Conservation (phyloP, 2,113 vertebrate species). For the Nothocercus nigrocapillus region DNA sequence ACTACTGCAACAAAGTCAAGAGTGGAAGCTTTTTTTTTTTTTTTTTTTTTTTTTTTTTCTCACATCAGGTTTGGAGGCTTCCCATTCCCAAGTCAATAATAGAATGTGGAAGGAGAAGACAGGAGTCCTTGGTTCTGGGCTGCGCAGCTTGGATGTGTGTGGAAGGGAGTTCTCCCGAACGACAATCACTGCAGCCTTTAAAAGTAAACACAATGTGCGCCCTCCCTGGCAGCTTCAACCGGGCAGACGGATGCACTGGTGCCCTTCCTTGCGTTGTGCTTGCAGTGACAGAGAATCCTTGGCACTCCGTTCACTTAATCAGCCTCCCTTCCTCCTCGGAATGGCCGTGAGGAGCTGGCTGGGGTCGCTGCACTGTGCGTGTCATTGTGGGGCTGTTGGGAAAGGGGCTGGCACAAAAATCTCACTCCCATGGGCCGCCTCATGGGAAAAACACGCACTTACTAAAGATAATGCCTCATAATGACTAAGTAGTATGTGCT, state of each 20-base stretch:
- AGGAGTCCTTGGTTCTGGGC: slow-evolving; percentile 6
- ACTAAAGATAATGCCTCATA: neutral
- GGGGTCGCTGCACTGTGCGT: neutral
- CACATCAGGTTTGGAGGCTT: neutral
- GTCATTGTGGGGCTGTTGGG: neutral
- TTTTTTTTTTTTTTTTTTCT: neutral
- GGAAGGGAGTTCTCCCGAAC: slow-evolving; percentile 1
- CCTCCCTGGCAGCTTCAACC: neutral
- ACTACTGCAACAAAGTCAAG: neutral
- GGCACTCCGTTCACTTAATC: slow-evolving; percentile 30
- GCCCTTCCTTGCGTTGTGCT: neutral
- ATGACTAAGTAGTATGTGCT: neutral
- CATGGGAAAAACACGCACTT: neutral
- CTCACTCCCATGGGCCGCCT: neutral
- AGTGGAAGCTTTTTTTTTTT: neutral
- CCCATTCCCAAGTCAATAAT: neutral
- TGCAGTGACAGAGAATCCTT: neutral
- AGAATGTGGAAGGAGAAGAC: neutral
- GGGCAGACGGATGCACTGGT: neutral
- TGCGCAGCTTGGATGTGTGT: neutral
- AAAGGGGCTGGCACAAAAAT: neutral
- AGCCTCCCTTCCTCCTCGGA: neutral
- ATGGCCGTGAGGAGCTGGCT: neutral
- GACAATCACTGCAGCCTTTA: neutral
- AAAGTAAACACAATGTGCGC: neutral